Percentiles rank a stretch among this genome's conserved stretches.
Conservation (phyloP, 2,888 invertebrate genomes). For the Crematogaster levior region DNA sequence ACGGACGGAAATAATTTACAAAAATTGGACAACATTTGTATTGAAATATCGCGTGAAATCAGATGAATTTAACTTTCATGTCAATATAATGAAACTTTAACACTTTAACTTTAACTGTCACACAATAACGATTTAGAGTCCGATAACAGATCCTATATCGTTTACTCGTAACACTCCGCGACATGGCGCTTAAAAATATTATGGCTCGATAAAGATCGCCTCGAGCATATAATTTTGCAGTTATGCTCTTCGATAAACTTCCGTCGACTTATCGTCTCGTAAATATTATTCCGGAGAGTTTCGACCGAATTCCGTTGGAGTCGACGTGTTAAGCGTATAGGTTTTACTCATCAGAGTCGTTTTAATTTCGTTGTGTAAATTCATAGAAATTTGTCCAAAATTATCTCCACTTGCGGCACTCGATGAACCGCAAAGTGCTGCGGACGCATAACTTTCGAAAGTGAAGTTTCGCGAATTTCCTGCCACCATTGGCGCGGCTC, state of each 20-base stretch:
- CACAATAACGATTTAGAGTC: not conserved
- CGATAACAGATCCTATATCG: not conserved
- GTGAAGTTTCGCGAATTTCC: constrained; percentile 73
- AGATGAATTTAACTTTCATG: constrained; percentile 5
- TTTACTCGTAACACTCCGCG: not conserved
- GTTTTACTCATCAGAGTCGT: constrained; percentile 50
- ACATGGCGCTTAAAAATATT: constrained; percentile 30
- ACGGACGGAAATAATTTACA: not conserved
- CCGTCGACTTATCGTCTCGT: constrained; percentile 42
- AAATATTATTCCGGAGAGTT: constrained; percentile 27
- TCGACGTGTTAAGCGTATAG: constrained; percentile 37
- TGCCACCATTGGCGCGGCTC: constrained; percentile 65
- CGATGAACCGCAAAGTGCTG: constrained; percentile 74
- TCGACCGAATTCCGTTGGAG: constrained; percentile 30
- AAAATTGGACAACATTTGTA: not conserved
- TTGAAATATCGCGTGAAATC: not conserved
- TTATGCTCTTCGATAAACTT: constrained; percentile 40
- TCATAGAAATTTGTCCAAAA: constrained; percentile 66
- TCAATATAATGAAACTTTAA: not conserved
- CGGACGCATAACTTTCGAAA: constrained; percentile 71
- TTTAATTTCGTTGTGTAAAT: constrained; percentile 57
- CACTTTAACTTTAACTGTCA: not conserved
- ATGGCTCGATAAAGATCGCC: constrained; percentile 32
- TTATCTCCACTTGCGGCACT: constrained; percentile 69
- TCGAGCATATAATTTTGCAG: constrained; percentile 33